phyloP scores from a whole-genome alignment of 2,888 invertebrate genomes.

The Liopterus haemorrhoidalis region DNA sequence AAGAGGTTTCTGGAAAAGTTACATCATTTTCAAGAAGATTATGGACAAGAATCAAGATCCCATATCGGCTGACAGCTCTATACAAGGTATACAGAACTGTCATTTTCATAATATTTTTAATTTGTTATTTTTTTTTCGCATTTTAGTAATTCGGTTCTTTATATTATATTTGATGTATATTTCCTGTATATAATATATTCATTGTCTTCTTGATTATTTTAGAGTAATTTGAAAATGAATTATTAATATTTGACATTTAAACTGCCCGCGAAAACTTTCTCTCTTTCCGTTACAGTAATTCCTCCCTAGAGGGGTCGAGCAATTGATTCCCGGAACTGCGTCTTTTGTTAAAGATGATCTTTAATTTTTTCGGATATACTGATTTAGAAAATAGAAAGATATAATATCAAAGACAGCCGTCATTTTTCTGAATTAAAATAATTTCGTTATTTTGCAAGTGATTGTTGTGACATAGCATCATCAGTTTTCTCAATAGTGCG shows the following conservation, averaged over 20 bases:
- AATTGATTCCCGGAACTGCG: conserved; percentile 21
- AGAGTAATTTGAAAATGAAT: background rate
- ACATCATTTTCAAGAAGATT: too few species aligned
- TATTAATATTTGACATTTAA: conserved; percentile 1
- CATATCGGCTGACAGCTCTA: too few species aligned
- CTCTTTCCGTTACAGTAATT: conserved; percentile 11
- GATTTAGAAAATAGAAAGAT: background rate
- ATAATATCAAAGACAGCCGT: too few species aligned
- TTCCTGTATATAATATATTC: conserved; percentile 1
- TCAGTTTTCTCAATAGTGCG: conserved; percentile 2
- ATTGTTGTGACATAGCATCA: background rate
- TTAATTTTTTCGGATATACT: background rate
- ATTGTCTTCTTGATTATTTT: conserved; percentile 6
- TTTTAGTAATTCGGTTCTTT: background rate
- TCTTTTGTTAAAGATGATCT: conserved; percentile 18
- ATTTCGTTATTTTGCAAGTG: background rate
- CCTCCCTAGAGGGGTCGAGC: conserved; percentile 21
- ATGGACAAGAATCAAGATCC: too few species aligned
- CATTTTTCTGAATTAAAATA: too few species aligned
- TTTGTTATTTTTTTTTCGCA: conserved; percentile 3
- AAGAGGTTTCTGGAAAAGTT: too few species aligned
- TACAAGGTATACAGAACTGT: too few species aligned
- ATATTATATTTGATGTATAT: background rate
- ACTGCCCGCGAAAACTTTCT: background rate
- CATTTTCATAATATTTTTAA: background rate